These are phyloP conservation scores for Illadopsis cleaveri DNA, from an alignment of 2,113 vertebrate genomes.

Conservation along the genomic window DNA sequence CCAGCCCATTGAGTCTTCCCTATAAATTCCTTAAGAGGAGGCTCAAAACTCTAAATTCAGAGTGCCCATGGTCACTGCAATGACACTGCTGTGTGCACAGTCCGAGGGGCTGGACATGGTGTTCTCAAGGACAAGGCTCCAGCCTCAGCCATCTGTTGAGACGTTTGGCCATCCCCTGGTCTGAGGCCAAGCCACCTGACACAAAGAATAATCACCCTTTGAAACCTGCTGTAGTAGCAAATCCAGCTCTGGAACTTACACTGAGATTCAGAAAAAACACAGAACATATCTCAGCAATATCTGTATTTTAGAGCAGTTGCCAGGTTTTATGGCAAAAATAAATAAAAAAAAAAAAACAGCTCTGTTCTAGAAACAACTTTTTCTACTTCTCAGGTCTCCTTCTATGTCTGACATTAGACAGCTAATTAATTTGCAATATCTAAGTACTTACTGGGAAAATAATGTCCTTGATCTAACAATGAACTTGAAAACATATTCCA, in stretches of 20 bases:
- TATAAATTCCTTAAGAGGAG: neutral
- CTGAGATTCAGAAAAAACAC: neutral
- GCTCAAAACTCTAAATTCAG: neutral
- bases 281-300: neutral
- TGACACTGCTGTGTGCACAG: neutral
- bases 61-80: neutral
- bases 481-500: conserved; percentile 99
- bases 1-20: neutral
- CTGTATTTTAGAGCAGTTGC: neutral
- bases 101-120: neutral
- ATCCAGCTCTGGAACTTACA: neutral
- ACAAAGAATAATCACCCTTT: neutral
- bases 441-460: conserved; percentile 92
- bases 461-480: conserved; percentile 95
- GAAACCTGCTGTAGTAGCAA: neutral
- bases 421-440: neutral
- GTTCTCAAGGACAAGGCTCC: neutral
- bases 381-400: neutral
- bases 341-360: neutral
- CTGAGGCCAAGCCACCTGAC: neutral
- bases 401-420: neutral
- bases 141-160: neutral
- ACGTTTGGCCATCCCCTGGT: neutral
- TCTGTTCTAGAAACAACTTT: neutral
- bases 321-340: neutral